phyloP scores from a whole-genome alignment of 2,888 invertebrate species.

The Ypsolopha scabrella region DNA sequence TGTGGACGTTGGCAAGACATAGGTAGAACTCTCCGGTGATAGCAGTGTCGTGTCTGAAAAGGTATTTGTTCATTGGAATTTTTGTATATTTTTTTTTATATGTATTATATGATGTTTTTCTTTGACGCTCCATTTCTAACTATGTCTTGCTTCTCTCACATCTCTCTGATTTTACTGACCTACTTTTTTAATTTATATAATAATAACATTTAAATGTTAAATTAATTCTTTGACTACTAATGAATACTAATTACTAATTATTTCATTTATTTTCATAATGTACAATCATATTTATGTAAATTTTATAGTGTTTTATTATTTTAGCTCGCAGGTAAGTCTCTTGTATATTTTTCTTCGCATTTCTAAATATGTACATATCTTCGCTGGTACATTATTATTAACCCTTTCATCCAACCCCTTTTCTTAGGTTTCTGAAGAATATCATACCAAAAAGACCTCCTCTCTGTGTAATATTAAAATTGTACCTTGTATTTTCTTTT shows the following conservation, averaged over 20 bases:
- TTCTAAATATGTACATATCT: background rate
- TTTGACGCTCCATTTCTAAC: constrained; percentile 47
- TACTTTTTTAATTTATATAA: background rate
- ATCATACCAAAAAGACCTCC: too few relatives aligned
- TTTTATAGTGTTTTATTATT: too few relatives aligned
- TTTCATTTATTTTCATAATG: background rate
- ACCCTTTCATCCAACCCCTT: too few relatives aligned
- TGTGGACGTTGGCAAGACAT: constrained; percentile 68
- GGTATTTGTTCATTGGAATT: constrained; percentile 13
- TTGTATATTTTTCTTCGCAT: background rate
- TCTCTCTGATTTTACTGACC: constrained; percentile 18
- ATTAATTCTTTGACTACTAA: background rate
- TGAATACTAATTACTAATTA: background rate
- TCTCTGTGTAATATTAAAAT: too few relatives aligned
- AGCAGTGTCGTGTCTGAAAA: background rate
- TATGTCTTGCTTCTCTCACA: constrained; percentile 67
- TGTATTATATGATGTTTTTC: constrained; percentile 26
- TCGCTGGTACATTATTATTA: too few relatives aligned
- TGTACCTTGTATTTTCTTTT: too few relatives aligned
- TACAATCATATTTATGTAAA: too few relatives aligned
- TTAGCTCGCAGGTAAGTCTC: background rate
- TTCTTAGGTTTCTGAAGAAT: too few relatives aligned
- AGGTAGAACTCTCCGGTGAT: constrained; percentile 32
- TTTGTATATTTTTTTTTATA: constrained; percentile 20
- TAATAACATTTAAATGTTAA: background rate